phyloP scores from a whole-genome alignment of 2,113 vertebrate genomes.

The Scortum barcoo region DNA sequence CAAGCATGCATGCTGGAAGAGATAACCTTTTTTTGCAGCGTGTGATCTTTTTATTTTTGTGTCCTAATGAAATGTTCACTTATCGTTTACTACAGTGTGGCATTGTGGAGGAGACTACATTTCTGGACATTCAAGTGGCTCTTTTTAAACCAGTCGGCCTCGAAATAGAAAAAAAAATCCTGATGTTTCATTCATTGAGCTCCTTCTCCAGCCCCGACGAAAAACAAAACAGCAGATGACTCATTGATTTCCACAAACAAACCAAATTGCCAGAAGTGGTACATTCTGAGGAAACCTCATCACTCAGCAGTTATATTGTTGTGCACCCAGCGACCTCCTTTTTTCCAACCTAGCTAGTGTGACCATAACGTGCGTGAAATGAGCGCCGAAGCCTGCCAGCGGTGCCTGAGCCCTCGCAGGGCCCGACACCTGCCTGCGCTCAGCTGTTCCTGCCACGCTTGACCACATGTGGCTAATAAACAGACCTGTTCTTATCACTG shows the following conservation, averaged over 20 bases:
- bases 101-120: slow-evolving; percentile 23
- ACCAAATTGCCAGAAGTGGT: slow-evolving; percentile 71
- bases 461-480: slow-evolving; percentile 81
- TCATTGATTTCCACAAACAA: slow-evolving; percentile 81
- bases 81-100: slow-evolving; percentile 50
- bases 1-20: slow-evolving; percentile 54
- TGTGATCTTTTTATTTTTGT: slow-evolving; percentile 72
- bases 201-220: slow-evolving; percentile 47
- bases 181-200: slow-evolving; percentile 45
- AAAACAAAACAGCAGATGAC: slow-evolving; percentile 72
- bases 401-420: slow-evolving; percentile 69
- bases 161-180: slow-evolving; percentile 21
- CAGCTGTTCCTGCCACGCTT: slow-evolving; percentile 76
- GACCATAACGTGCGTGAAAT: slow-evolving; percentile 80
- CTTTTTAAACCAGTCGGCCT: slow-evolving; percentile 33
- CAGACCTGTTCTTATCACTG: slow-evolving; percentile 80
- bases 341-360: slow-evolving; percentile 68
- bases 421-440: slow-evolving; percentile 78
- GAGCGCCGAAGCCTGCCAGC: slow-evolving; percentile 75
- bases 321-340: slow-evolving; percentile 71
- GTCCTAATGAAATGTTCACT: slow-evolving; percentile 62
- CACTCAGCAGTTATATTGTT: slow-evolving; percentile 80
- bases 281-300: slow-evolving; percentile 76
- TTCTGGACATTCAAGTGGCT: slow-evolving; percentile 20
- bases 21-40: slow-evolving; percentile 74